phyloP scores from a whole-genome alignment of 2,888 invertebrate genomes.

The Xylocampa areola region DNA sequence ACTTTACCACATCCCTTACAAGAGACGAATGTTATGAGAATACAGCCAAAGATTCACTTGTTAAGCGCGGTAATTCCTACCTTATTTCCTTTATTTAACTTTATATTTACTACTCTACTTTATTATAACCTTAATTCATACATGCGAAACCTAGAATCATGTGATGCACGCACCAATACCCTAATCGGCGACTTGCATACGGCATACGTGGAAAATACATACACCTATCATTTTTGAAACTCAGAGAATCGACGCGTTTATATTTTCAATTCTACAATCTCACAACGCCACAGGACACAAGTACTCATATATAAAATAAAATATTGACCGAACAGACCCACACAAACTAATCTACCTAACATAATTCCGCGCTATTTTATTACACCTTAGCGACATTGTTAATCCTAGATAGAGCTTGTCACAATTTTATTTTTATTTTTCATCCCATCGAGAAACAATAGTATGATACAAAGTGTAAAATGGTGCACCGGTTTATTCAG shows the following conservation, averaged over 20 bases:
- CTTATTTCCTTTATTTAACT: too few relatives aligned
- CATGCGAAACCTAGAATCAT: too few relatives aligned
- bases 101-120: too few relatives aligned
- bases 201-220: not conserved
- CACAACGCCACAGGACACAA: conserved; percentile 44
- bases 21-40: too few relatives aligned
- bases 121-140: too few relatives aligned
- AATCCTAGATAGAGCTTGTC: conserved; percentile 55
- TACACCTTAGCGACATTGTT: conserved; percentile 56
- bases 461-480: conserved; percentile 75
- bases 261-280: conserved; percentile 42
- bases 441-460: conserved; percentile 67
- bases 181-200: too few relatives aligned
- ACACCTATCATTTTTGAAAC: conserved; percentile 12
- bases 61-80: too few relatives aligned
- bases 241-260: conserved; percentile 20
- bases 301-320: conserved; percentile 55
- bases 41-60: too few relatives aligned
- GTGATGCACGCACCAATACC: too few relatives aligned
- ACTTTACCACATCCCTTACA: too few relatives aligned
- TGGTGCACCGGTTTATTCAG: conserved; percentile 84
- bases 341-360: conserved; percentile 56
- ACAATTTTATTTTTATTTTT: conserved; percentile 44
- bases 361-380: conserved; percentile 60
- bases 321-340: conserved; percentile 53